Conservation (phyloP, 2,797 vertebrate genomes). For the Hippoglossus hippoglossus region DNA sequence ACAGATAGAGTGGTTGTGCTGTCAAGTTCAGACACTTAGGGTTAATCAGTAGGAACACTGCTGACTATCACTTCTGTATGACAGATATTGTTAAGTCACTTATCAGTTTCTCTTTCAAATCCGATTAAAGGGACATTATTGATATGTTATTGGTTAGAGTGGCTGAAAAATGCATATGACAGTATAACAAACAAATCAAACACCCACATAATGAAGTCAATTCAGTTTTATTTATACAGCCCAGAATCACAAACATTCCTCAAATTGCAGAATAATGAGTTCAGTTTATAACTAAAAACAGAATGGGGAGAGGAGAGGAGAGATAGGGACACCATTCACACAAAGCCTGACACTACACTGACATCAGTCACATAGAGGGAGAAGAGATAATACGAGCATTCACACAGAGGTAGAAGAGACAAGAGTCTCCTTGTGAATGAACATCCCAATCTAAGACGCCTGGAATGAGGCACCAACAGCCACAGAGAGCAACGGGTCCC, state of each 20-base stretch:
- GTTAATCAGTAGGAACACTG: background rate
- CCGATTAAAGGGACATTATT: background rate
- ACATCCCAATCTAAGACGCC: too few species aligned
- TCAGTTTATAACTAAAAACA: background rate
- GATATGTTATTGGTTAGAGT: background rate
- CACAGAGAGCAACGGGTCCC: too few species aligned
- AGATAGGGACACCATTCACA: background rate
- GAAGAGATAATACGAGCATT: background rate
- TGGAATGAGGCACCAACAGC: background rate
- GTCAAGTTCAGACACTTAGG: background rate
- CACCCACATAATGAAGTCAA: background rate
- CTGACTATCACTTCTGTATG: background rate
- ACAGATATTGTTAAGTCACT: conserved; percentile 1
- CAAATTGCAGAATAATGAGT: background rate
- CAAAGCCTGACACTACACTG: background rate
- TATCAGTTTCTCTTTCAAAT: background rate
- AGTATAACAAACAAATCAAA: background rate
- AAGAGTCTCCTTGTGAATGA: background rate
- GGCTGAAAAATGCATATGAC: background rate
- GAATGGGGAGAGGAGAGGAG: background rate
- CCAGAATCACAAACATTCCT: background rate
- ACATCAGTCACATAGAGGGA: background rate
- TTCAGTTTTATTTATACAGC: background rate
- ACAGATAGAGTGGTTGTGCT: background rate
- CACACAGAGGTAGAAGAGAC: background rate